Percentiles rank a stretch among this genome's conserved stretches.
phyloP scores from a whole-genome alignment of 2,888 invertebrate species.

The Nasonovia ribisnigri region DNA sequence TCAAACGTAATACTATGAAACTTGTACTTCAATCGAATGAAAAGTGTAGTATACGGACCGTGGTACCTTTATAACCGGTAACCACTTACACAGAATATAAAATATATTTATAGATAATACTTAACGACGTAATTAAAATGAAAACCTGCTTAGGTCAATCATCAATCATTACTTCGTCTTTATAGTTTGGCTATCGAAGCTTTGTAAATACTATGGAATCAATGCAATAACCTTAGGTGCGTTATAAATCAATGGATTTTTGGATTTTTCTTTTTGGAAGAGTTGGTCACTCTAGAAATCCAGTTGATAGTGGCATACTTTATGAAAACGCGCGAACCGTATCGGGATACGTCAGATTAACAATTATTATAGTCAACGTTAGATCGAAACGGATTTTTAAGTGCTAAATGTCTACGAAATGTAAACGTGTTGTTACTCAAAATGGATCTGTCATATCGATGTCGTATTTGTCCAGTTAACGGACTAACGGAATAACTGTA shows the following conservation, averaged over 20 bases:
- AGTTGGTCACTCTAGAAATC: neutral
- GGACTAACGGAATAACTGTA: neutral
- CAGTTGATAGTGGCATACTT: accelerated
- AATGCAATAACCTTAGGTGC: neutral
- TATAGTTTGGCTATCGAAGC: neutral
- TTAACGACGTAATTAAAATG: neutral
- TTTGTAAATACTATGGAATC: neutral
- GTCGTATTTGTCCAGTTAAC: neutral
- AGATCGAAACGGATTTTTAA: neutral
- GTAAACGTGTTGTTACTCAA: conserved; percentile 26
- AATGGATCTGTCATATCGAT: neutral
- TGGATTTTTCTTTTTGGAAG: neutral
- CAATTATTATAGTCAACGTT: neutral
- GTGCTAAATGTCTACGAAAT: conserved; percentile 7
- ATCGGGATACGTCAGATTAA: neutral
- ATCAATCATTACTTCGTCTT: neutral
- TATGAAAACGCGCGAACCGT: neutral
- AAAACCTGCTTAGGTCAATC: neutral
- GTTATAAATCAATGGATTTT: neutral
- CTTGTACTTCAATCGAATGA: neutral
- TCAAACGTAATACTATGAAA: neutral
- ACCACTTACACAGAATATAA: neutral
- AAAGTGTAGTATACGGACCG: neutral
- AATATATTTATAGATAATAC: neutral
- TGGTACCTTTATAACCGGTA: neutral